Evolutionary conservation across 2,797 vertebrate species (phyloP).

Genomic region (Podargus strigoides): DNA sequence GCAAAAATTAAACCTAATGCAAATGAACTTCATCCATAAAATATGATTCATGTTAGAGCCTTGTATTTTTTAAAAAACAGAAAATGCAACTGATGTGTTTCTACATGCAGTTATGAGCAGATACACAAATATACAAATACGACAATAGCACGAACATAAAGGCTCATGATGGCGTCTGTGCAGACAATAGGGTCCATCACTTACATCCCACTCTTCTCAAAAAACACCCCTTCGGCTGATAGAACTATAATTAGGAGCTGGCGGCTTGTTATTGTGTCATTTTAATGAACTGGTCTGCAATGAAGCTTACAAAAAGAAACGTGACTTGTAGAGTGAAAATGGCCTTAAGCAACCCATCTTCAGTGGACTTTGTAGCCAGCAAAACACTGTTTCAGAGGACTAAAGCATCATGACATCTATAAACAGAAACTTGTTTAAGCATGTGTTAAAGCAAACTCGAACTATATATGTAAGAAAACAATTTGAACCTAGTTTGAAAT

Average conservation of each 20-base stretch:
- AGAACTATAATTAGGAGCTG: slow-evolving; percentile 15
- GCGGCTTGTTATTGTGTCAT: slow-evolving; percentile 8
- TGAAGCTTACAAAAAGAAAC: background rate
- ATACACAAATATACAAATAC: background rate
- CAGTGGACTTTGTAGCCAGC: background rate
- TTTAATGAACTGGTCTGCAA: background rate
- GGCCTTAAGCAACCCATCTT: background rate
- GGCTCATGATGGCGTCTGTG: background rate
- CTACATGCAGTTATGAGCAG: background rate
- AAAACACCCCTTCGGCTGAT: background rate
- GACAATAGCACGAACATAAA: background rate
- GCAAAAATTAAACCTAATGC: slow-evolving; percentile 27
- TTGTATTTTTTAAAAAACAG: background rate
- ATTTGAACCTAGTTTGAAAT: background rate
- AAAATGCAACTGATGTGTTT: background rate
- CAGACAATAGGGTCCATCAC: background rate
- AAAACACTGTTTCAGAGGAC: background rate
- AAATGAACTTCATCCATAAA: slow-evolving; percentile 47
- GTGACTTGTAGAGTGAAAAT: background rate
- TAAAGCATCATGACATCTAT: background rate
- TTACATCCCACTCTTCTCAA: background rate
- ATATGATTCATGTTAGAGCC: background rate
- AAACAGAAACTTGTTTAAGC: background rate
- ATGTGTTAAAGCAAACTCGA: background rate
- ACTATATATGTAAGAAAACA: background rate